A percentile compares a stretch with the other conserved stretches of the same genome.
These are phyloP conservation scores for Eugnorisma glareosa DNA, from an alignment of 2,888 invertebrate genomes.

Conservation along the genomic window DNA sequence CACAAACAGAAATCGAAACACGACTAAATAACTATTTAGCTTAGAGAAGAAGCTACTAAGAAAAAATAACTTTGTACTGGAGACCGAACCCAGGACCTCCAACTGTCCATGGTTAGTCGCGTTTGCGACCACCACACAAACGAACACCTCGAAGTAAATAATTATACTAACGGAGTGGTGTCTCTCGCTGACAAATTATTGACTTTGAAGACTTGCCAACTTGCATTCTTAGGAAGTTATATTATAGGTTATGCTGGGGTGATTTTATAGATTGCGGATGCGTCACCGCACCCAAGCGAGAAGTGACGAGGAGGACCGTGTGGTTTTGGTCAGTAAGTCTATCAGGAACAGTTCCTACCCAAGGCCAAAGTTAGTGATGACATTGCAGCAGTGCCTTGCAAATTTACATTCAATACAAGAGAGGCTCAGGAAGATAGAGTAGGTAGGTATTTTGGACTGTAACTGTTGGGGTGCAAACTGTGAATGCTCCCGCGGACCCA, in stretches of 20 bases:
- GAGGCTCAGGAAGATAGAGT: background rate
- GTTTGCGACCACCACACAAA: background rate
- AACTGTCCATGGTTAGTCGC: background rate
- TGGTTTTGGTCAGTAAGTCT: background rate
- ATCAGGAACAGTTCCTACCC: background rate
- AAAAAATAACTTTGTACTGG: background rate
- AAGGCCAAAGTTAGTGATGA: background rate
- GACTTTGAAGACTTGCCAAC: background rate
- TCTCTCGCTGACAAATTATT: background rate
- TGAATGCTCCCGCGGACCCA: background rate
- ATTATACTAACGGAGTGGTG: background rate
- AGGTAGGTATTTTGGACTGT: background rate
- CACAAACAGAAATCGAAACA: too few species aligned
- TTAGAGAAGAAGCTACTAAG: background rate
- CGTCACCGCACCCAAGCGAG: background rate
- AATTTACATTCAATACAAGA: background rate
- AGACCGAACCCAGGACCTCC: background rate
- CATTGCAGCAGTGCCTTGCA: background rate
- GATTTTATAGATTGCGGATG: background rate
- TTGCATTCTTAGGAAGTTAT: background rate
- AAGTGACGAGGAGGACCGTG: background rate
- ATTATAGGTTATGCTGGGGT: background rate
- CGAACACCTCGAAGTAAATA: background rate
- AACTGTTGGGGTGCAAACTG: background rate
- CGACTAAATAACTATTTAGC: background rate